phyloP scores from a whole-genome alignment of 2,797 vertebrate genomes.

The Calcarius lapponicus region DNA sequence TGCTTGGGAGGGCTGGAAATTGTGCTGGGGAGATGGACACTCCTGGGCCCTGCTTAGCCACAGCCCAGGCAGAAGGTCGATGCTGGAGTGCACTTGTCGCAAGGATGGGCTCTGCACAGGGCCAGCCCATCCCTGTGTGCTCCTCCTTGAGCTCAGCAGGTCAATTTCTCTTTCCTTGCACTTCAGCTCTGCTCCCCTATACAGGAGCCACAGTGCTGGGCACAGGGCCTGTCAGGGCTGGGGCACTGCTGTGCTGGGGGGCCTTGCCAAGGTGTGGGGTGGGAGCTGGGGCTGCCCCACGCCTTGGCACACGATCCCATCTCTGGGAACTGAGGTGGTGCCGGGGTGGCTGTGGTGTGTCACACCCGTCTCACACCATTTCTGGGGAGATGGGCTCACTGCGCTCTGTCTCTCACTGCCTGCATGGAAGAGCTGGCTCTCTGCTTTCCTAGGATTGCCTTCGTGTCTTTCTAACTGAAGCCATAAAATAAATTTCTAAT shows the following conservation, averaged over 20 bases:
- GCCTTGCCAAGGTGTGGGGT: fast-evolving
- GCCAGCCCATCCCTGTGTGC: fast-evolving
- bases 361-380: fast-evolving
- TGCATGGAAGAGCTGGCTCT: background rate
- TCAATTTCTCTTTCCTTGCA: background rate
- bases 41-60: fast-evolving
- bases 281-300: background rate
- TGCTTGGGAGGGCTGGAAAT: background rate
- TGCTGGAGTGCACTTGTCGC: fast-evolving
- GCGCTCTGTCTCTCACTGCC: background rate
- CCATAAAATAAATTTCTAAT: conserved; percentile 22
- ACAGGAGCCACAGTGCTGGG: fast-evolving
- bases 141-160: background rate
- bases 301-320: fast-evolving
- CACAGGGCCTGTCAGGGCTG: fast-evolving
- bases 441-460: background rate
- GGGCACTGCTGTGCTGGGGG: fast-evolving
- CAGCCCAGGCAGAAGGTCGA: fast-evolving
- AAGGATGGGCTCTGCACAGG: background rate
- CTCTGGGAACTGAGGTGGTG: fast-evolving
- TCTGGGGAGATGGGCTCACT: background rate
- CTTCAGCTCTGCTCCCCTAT: fast-evolving
- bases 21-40: background rate
- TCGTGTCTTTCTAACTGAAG: background rate
- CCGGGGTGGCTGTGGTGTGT: fast-evolving